phyloP scores from a whole-genome alignment of 2,888 invertebrate genomes.

The Drosophila anomelani region DNA sequence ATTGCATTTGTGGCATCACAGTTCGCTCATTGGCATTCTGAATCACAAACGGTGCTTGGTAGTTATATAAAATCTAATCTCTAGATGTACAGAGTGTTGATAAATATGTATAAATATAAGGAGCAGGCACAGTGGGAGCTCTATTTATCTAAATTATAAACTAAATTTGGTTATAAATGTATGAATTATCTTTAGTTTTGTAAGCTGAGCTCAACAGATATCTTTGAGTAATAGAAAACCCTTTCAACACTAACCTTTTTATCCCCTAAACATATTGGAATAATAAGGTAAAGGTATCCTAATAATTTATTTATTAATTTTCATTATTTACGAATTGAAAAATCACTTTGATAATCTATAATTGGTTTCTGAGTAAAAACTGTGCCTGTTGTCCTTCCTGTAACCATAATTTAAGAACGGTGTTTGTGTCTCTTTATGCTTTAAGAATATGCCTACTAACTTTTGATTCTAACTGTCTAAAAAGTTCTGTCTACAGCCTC shows the following conservation, averaged over 20 bases:
- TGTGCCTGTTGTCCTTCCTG: constrained; percentile 16
- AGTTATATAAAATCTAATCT: constrained; percentile 35
- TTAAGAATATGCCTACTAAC: constrained; percentile 71
- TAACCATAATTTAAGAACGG: constrained; percentile 35
- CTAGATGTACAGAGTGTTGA: constrained; percentile 10
- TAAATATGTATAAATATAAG: not conserved
- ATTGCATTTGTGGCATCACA: constrained; percentile 45
- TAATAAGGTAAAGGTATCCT: not conserved
- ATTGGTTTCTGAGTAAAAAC: not conserved
- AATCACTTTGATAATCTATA: not conserved
- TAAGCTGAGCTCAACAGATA: not conserved
- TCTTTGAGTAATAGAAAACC: not conserved
- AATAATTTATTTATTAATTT: not conserved
- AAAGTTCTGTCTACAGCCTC: constrained; percentile 59
- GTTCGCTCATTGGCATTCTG: constrained; percentile 62
- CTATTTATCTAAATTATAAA: too few species aligned
- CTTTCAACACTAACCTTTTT: not conserved
- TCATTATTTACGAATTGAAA: not conserved
- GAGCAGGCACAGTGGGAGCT: constrained; percentile 2
- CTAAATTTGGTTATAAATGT: not conserved
- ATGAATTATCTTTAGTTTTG: not conserved
- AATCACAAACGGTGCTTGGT: constrained; percentile 70
- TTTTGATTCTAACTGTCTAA: constrained; percentile 82
- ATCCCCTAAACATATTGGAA: not conserved
- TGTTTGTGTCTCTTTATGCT: constrained; percentile 53